phyloP scores from a whole-genome alignment of 2,797 vertebrate species.

The Molossus alvarezi region DNA sequence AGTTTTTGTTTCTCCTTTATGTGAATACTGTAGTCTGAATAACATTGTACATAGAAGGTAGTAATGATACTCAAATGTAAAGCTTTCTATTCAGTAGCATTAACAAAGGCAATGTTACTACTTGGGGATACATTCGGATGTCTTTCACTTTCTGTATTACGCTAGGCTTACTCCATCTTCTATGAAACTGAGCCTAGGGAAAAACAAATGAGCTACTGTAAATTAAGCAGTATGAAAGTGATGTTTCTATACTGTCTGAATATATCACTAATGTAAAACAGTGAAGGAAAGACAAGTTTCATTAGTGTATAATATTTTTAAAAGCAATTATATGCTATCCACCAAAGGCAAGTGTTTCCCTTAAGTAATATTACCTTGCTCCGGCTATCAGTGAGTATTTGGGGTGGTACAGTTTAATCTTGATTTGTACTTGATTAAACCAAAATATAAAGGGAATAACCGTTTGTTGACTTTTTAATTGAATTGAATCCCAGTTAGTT shows the following conservation, averaged over 20 bases:
- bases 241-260: not conserved
- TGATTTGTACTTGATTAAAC: conserved; percentile 62
- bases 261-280: conserved; percentile 38
- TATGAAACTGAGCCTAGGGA: not conserved
- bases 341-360: conserved; percentile 55
- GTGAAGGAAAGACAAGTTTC: conserved; percentile 30
- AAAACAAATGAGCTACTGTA: not conserved
- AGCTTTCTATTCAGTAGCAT: not conserved
- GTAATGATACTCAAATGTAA: not conserved
- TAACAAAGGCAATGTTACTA: not conserved
- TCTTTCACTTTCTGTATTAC: conserved; percentile 41
- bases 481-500: conserved; percentile 75
- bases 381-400: conserved; percentile 34
- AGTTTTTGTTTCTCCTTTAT: not conserved
- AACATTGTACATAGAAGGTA: not conserved
- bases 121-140: not conserved
- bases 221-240: not conserved
- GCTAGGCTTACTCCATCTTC: conserved; percentile 10
- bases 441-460: conserved; percentile 56
- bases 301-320: conserved; percentile 71
- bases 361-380: conserved; percentile 69
- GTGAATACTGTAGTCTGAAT: conserved; percentile 11
- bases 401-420: conserved; percentile 54
- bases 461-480: conserved; percentile 67
- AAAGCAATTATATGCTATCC: conserved; percentile 49